Percentiles rank a stretch among this genome's conserved stretches.
These are phyloP conservation scores for Coelopa pilipes DNA, from an alignment of 2,888 invertebrate genomes.

Conservation along the genomic window DNA sequence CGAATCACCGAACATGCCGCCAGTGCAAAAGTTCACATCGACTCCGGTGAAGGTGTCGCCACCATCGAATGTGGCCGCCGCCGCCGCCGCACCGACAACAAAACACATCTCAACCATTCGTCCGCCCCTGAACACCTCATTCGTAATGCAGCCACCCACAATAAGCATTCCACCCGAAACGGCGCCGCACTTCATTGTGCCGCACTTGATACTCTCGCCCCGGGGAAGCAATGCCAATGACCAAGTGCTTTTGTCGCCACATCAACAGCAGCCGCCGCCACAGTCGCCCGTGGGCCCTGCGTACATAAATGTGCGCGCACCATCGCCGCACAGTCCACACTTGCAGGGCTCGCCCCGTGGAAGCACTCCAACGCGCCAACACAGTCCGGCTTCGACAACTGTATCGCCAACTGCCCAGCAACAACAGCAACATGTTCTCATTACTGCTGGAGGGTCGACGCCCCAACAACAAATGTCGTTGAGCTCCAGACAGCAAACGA, in stretches of 20 bases:
- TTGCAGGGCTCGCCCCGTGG: constrained; percentile 49
- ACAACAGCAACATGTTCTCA: constrained; percentile 46
- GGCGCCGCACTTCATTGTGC: constrained; percentile 59
- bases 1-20: background rate
- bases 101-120: constrained; percentile 28
- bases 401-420: constrained; percentile 44
- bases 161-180: constrained; percentile 75
- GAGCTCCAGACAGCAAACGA: constrained; percentile 42
- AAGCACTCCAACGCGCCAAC: constrained; percentile 51
- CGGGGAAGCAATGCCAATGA: constrained; percentile 46
- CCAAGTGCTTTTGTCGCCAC: constrained; percentile 32
- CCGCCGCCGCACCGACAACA: constrained; percentile 32
- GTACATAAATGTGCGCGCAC: constrained; percentile 57
- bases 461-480: constrained; percentile 42
- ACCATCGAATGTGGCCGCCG: constrained; percentile 43
- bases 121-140: constrained; percentile 55
- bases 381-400: constrained; percentile 47
- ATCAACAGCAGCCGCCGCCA: constrained; percentile 49
- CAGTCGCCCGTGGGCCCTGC: constrained; percentile 45
- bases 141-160: constrained; percentile 73
- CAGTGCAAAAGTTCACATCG: constrained; percentile 47
- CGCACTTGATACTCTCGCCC: constrained; percentile 64
- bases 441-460: constrained; percentile 35
- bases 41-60: constrained; percentile 45
- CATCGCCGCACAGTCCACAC: constrained; percentile 64